Evolutionary conservation across 2,113 vertebrate species (phyloP).

Genomic region (Sclerurus mexicanus): DNA sequence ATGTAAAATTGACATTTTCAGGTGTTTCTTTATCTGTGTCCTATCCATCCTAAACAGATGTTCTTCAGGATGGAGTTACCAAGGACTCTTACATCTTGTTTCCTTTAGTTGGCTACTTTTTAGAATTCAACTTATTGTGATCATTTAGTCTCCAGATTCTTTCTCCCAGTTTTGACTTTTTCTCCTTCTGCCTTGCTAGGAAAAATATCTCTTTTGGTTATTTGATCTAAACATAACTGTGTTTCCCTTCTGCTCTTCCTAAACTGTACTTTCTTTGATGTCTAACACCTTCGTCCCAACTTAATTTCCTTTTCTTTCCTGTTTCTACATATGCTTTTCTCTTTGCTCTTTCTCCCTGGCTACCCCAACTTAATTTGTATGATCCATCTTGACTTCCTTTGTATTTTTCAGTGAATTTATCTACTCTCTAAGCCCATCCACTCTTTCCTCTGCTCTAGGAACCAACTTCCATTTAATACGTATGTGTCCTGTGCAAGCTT

Average conservation of each 20-base stretch:
- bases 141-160: neutral
- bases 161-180: neutral
- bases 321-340: neutral
- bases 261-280: neutral
- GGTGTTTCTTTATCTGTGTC: neutral
- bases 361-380: neutral
- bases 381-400: neutral
- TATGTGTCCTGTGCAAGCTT: neutral
- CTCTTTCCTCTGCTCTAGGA: slow-evolving; percentile 48
- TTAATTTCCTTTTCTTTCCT: neutral
- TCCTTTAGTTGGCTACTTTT: neutral
- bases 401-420: slow-evolving; percentile 14
- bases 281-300: neutral
- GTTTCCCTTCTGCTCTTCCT: neutral
- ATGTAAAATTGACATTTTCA: neutral
- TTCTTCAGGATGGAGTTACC: neutral
- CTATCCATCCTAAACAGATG: neutral
- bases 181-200: neutral
- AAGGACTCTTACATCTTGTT: neutral
- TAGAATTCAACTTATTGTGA: neutral
- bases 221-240: neutral
- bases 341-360: neutral
- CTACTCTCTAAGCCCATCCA: neutral
- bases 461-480: neutral
- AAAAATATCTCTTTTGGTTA: neutral